phyloP scores from a whole-genome alignment of 2,888 invertebrate species.

The Euphydryas editha region DNA sequence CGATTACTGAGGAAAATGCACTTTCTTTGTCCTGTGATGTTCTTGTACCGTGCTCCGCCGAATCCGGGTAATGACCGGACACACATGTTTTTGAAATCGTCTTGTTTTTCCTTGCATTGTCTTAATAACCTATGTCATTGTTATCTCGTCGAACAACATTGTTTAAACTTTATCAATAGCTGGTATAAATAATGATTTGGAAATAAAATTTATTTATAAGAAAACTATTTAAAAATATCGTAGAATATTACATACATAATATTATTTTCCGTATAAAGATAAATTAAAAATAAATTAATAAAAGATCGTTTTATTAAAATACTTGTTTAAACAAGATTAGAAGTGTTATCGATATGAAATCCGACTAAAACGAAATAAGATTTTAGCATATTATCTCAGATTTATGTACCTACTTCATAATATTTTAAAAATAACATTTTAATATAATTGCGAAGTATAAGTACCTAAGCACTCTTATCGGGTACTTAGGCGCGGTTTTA shows the following conservation, averaged over 20 bases:
- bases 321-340: too few relatives aligned
- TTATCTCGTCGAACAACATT: not conserved
- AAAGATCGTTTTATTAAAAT: too few relatives aligned
- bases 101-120: conserved; percentile 5
- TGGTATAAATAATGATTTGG: not conserved
- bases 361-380: too few relatives aligned
- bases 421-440: too few relatives aligned
- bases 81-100: conserved; percentile 12
- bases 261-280: too few relatives aligned
- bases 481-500: conserved; percentile 28
- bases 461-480: conserved; percentile 13
- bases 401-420: too few relatives aligned
- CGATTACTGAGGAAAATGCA: conserved; percentile 78
- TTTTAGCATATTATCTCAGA: too few relatives aligned
- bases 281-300: too few relatives aligned
- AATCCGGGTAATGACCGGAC: conserved; percentile 63
- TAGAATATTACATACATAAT: too few relatives aligned
- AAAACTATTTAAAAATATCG: too few relatives aligned
- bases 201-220: too few relatives aligned
- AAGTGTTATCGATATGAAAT: too few relatives aligned
- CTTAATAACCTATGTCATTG: conserved; percentile 2
- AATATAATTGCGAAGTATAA: not conserved
- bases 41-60: conserved; percentile 43
- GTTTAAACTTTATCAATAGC: not conserved
- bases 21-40: conserved; percentile 74